Conservation (phyloP, 2,797 vertebrate species). For the Pangasius sanitwongsei region DNA sequence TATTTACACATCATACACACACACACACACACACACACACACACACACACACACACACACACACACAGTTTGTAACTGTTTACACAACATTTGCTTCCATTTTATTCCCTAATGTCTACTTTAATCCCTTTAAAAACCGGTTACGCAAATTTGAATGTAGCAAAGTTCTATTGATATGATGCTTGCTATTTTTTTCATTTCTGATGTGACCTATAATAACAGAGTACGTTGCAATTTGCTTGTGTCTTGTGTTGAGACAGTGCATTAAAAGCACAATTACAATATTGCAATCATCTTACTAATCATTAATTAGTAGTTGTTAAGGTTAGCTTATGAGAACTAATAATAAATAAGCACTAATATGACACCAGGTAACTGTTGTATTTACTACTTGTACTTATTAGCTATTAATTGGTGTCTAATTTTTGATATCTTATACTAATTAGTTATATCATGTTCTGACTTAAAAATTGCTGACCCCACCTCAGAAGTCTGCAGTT, state of each 20-base stretch:
- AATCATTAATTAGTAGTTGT: background rate
- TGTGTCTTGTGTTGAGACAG: background rate
- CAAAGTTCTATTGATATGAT: background rate
- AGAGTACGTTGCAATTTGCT: background rate
- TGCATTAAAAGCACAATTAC: background rate
- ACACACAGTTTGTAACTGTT: background rate
- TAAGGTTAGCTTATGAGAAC: background rate
- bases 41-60: background rate
- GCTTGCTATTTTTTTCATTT: background rate
- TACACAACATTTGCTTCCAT: background rate
- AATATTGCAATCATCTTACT: background rate
- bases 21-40: background rate
- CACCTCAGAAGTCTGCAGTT: background rate
- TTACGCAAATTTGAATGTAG: background rate
- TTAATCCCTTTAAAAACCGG: background rate
- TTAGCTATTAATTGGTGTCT: background rate
- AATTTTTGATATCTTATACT: background rate
- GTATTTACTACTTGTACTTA: background rate
- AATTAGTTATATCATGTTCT: background rate
- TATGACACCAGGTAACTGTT: background rate
- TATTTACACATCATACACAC: background rate
- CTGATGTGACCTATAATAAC: background rate
- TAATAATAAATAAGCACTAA: background rate
- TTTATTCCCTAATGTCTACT: background rate
- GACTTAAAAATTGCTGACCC: background rate